Evolutionary conservation across 2,888 invertebrate genomes (phyloP), one percentile per base, ranked within the genome.

Genomic region (Galerucella calmariensis): DNA sequence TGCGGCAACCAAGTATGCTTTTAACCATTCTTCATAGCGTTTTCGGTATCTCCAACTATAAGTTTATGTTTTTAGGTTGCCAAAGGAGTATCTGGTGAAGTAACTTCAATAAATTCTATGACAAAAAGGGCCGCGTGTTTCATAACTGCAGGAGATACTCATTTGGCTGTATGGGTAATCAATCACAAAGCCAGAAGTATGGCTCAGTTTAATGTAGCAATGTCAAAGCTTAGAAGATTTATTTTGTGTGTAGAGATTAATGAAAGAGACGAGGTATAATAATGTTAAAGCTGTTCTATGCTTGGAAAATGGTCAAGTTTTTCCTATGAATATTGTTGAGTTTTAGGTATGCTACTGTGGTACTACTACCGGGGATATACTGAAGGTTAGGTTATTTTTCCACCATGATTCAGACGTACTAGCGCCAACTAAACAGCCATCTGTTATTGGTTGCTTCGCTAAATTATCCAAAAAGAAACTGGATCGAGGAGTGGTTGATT

Each of bases 301-400:
- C 35, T 35, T 35, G 35, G 5, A 46, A 46, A 46, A 8, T 11
- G 46, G 46, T 8, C 11, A 46, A 2, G 46, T 48, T 48, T 71
- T 14, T 35, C 5, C 6, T 35, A 35, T 41, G 11, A 51, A 58
- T 16, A 53, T 62, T 2, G 4, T 48, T 41, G 63, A 59, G 59
- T 73, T 73, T 65, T 74, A 82, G 81, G 74, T 90, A 76, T 93
- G 94, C 65, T 95, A 93, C 85, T 94, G 97, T 79, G 97, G 97
- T 8, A 97, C 97, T 14, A 89, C 90, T 12, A 94, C 96, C 83
- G 97, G 93, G 48, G 97, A 94, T 83, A 88, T 94, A 12, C 85
- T 93, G 75, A 90, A 90, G 83, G 86, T 91, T 84, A 83, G 92
- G 87, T 73, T 92, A 86, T 89, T 92, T 89, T 92, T 90, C 83